Conservation (phyloP, 2,888 invertebrate species). For the Polyommatus iphigenia region DNA sequence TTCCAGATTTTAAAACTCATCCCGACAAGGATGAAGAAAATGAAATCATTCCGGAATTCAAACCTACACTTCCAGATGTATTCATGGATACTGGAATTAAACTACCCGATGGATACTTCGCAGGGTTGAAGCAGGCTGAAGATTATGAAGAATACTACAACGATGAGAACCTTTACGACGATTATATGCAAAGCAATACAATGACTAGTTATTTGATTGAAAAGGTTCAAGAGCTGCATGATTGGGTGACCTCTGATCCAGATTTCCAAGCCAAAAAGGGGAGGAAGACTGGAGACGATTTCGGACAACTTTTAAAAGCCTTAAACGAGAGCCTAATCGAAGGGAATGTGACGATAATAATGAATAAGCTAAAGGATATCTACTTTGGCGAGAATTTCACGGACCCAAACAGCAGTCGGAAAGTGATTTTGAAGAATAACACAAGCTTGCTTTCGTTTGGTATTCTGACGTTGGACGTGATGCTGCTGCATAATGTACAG, state of each 20-base stretch:
- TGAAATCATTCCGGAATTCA: slow-evolving; percentile 56
- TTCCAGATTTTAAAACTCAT: slow-evolving; percentile 48
- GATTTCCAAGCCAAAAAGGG: slow-evolving; percentile 55
- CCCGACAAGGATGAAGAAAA: slow-evolving; percentile 44
- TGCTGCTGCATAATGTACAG: slow-evolving; percentile 79
- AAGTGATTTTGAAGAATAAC: slow-evolving; percentile 65
- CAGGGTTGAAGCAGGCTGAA: slow-evolving; percentile 50
- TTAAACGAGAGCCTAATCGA: slow-evolving; percentile 75
- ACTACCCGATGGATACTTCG: slow-evolving; percentile 54
- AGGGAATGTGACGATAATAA: slow-evolving; percentile 72
- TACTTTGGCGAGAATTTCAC: slow-evolving; percentile 72
- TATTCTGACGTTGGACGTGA: slow-evolving; percentile 78
- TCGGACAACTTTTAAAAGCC: slow-evolving; percentile 66
- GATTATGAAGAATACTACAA: slow-evolving; percentile 69
- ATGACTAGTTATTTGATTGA: slow-evolving; percentile 75
- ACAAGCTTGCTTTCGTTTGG: slow-evolving; percentile 78
- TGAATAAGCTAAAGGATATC: slow-evolving; percentile 74
- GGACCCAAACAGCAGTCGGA: slow-evolving; percentile 51
- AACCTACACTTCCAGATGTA: slow-evolving; percentile 60
- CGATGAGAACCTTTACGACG: slow-evolving; percentile 69
- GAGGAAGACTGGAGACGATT: slow-evolving; percentile 51
- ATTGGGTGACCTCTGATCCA: slow-evolving; percentile 71
- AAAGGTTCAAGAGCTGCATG: slow-evolving; percentile 74
- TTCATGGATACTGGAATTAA: slow-evolving; percentile 50
- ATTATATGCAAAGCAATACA: slow-evolving; percentile 71